Evolutionary conservation across 2,113 vertebrate species (phyloP).

Genomic region (Brevimyrus niger): DNA sequence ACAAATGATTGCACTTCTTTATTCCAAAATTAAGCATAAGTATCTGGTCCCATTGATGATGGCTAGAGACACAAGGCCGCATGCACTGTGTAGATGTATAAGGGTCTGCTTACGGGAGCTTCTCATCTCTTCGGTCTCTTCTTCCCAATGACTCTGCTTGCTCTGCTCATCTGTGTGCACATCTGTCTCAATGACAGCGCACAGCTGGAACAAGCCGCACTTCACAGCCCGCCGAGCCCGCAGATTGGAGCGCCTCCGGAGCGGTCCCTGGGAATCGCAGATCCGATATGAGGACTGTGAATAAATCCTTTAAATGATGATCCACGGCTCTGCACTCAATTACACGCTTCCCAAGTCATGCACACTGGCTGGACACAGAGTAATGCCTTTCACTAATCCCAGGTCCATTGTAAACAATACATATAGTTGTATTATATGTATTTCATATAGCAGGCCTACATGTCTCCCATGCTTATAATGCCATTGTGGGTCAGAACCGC

Average conservation of each 20-base stretch:
- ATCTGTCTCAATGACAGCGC: neutral
- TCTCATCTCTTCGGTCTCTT: neutral
- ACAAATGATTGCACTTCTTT: neutral
- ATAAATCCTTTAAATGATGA: constrained; percentile 23
- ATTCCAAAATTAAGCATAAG: neutral
- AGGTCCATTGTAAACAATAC: neutral
- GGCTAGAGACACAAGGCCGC: neutral
- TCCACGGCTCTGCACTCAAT: constrained; percentile 20
- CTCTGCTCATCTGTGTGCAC: neutral
- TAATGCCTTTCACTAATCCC: constrained; percentile 14
- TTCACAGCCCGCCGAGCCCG: neutral
- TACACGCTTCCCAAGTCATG: constrained; percentile 21
- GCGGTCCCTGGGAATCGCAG: neutral
- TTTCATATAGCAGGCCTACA: neutral
- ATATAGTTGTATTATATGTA: neutral
- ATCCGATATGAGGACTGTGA: neutral
- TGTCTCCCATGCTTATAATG: neutral
- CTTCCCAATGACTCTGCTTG: too few species aligned
- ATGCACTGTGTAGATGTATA: neutral
- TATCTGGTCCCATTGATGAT: neutral
- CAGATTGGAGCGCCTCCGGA: neutral
- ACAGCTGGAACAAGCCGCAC: constrained; percentile 15
- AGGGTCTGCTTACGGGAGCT: neutral
- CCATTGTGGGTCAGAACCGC: neutral
- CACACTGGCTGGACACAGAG: neutral